Conservation (phyloP, 2,888 invertebrate genomes). For the Panopea generosa region DNA sequence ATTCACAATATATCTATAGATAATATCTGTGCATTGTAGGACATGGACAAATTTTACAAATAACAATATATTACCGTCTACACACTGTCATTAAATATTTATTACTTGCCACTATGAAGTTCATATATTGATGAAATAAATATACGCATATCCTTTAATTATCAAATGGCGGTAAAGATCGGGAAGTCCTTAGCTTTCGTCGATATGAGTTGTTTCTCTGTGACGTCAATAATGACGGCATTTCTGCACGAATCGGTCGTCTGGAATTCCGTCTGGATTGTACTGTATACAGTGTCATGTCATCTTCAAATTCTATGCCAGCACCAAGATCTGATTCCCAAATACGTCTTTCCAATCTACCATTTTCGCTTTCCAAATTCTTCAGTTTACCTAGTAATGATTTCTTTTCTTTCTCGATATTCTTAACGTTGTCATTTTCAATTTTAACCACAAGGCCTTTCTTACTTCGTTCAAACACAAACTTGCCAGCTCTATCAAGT, state of each 20-base stretch:
- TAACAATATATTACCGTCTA: too few relatives aligned
- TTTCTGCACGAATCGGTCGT: slow-evolving; percentile 27
- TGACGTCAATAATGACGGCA: slow-evolving; percentile 24
- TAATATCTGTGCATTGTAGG: too few relatives aligned
- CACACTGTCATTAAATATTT: too few relatives aligned
- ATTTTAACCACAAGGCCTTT: slow-evolving; percentile 46
- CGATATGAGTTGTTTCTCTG: not conserved
- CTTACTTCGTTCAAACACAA: slow-evolving; percentile 20
- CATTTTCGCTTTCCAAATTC: slow-evolving; percentile 40
- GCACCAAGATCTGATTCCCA: slow-evolving; percentile 28
- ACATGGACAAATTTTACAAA: too few relatives aligned
- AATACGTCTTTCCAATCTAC: slow-evolving; percentile 23
- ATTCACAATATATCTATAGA: too few relatives aligned
- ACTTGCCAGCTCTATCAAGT: slow-evolving; percentile 34
- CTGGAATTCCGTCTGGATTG: slow-evolving; percentile 7
- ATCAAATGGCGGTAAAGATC: not conserved
- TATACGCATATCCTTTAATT: too few relatives aligned
- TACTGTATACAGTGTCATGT: not conserved
- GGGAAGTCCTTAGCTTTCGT: not conserved
- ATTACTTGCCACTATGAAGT: too few relatives aligned
- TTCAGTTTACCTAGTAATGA: slow-evolving; percentile 25
- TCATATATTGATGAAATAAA: too few relatives aligned
- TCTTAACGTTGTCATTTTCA: slow-evolving; percentile 38
- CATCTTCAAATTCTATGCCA: slow-evolving; percentile 15
- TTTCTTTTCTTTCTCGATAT: slow-evolving; percentile 25